These are phyloP conservation scores for Caenorhabditis latens DNA, from an alignment of 1,140 invertebrate genomes.

Conservation along the genomic window DNA sequence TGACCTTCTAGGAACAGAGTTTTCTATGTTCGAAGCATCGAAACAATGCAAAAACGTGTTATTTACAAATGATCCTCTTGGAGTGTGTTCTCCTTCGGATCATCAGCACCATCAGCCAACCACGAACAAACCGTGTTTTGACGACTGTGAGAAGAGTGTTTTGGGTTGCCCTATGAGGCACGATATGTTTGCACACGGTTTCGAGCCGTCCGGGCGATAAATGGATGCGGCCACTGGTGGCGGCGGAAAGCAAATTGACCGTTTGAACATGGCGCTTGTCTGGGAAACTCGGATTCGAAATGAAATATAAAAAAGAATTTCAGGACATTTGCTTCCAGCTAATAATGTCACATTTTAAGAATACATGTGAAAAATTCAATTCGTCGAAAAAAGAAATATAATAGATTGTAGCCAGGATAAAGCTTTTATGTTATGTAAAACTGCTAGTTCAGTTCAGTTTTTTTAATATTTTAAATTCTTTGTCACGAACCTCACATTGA, in stretches of 20 bases:
- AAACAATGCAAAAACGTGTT: constrained; percentile 44
- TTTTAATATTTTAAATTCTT: no score
- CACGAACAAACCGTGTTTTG: constrained; percentile 12
- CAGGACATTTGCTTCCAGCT: no score
- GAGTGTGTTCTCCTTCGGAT: constrained; percentile 10
- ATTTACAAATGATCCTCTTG: constrained; percentile 48
- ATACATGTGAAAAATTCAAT: no score
- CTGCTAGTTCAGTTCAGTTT: no score
- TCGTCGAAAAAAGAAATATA: no score
- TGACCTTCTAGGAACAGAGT: background rate
- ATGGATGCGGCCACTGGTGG: constrained; percentile 11
- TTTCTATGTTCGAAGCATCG: background rate
- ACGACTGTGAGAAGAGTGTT: constrained; percentile 49
- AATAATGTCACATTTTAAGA: no score
- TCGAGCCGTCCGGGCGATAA: constrained; percentile 30
- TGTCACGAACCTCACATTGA: no score
- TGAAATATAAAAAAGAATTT: background rate
- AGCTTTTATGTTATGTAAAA: no score
- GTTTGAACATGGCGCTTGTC: background rate
- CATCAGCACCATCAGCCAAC: constrained; percentile 17
- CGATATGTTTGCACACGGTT: constrained; percentile 53
- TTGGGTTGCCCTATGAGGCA: constrained; percentile 31
- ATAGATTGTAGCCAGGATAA: no score
- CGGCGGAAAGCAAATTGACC: constrained; percentile 6
- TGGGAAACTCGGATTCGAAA: background rate